Base-by-base conservation (phyloP, 2,888 invertebrate species). In the Schizaphis graminum region DNA sequence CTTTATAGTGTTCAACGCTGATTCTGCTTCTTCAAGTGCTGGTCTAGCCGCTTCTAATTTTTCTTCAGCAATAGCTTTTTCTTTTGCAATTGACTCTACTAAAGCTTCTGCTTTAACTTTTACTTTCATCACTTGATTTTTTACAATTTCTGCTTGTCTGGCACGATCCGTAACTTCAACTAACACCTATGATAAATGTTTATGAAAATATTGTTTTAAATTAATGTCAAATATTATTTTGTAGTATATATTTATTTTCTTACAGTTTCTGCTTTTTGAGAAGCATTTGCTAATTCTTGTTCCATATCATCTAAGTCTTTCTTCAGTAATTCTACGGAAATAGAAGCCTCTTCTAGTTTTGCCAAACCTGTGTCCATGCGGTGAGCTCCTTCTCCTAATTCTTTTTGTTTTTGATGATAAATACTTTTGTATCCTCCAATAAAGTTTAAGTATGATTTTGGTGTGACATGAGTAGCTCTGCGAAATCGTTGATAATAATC, bases 41-140 rank as follows among this genome's bases (percentile, higher is more conserved):
- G 99, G 99, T 95, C 98, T 98, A 2, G 99, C 99, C 4, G 98
- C 99, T 96, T 99, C 99, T 77, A 99, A 96, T 96, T 99, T 99
- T 95, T 97, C 97, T 96, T 99, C 99, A 0, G 99, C 99, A 92
- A 98, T 96, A 5, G 97, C 98, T 96, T 99, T 99, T 96, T 99
- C 99, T 95, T 97, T 97, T 0, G 98, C 98, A 95, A 99, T 98
- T 94, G 97, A 98, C 8, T 97, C 97, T 0, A 99, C 98, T 92
- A 99, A 96, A 10, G 97, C 97, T 96, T 99, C 99, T 0, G 99
- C 99, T 96, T 98, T 99, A 96, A 99, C 99, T 96, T 99, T 99
- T 0, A 99, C 99, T 95, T 98, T 98, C 96, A 99, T 98, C 44
- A 99, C 99, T 96, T 99, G 98, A 96, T 99, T 98, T 96, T 99